Conservation (phyloP, 2,888 invertebrate genomes). For the Gymnocheta viridis region DNA sequence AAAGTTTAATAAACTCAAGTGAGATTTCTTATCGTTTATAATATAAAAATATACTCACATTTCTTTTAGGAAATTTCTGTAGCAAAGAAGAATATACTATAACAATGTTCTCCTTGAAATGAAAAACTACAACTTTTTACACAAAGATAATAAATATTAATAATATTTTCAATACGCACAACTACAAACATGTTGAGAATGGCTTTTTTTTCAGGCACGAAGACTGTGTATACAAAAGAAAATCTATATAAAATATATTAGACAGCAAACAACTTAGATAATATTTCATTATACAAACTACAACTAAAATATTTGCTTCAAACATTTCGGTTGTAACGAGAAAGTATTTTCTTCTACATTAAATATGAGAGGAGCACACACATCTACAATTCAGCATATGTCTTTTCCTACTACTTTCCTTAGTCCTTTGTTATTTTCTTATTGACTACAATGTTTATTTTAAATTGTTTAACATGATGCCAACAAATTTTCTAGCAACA, state of each 20-base stretch:
- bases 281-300: constrained; percentile 9
- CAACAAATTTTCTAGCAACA: constrained; percentile 52
- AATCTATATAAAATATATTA: not conserved
- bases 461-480: constrained; percentile 53
- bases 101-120: not conserved
- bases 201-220: not conserved
- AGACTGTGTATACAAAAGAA: not conserved
- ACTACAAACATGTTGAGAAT: not conserved
- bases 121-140: not conserved
- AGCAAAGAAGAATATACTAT: not conserved
- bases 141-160: constrained; percentile 36
- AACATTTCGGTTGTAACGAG: not conserved
- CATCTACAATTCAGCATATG: not conserved
- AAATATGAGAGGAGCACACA: not conserved
- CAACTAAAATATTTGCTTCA: not conserved
- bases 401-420: not conserved
- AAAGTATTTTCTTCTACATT: not conserved
- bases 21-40: not conserved
- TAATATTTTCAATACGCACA: constrained; percentile 21
- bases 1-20: too few relatives aligned
- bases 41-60: too few relatives aligned
- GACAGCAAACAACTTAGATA: constrained; percentile 5
- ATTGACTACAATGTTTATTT: constrained; percentile 32
- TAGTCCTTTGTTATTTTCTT: constrained; percentile 17
- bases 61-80: not conserved